Conservation (phyloP, 35 echinoderm and acorn worm species). For the Hemicentrotus pulcherrimus region DNA sequence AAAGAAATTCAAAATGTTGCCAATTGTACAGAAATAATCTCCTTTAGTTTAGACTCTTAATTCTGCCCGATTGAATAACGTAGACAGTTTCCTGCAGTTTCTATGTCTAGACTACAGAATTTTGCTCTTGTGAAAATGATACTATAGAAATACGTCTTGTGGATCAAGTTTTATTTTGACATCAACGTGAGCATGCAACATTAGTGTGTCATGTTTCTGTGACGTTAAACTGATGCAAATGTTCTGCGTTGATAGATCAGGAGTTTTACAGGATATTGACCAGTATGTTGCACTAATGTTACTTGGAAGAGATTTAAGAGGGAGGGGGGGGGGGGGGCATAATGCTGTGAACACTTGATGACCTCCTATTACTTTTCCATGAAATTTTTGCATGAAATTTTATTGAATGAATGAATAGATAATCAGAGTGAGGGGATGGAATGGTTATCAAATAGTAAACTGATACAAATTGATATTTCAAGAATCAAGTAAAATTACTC, state of each 20-base stretch:
- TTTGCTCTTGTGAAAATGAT: background rate
- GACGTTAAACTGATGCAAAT: background rate
- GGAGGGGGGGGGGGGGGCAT: too few relatives aligned
- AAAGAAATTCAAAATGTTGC: background rate
- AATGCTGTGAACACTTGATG: too few relatives aligned
- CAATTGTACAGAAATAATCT: background rate
- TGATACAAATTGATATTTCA: too few relatives aligned
- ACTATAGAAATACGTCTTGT: constrained; percentile 13
- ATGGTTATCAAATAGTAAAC: too few relatives aligned
- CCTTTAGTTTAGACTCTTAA: background rate
- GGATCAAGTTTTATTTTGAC: constrained; percentile 5
- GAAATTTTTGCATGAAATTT: too few relatives aligned
- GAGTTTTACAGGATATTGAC: constrained; percentile 18
- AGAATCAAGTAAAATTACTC: too few relatives aligned
- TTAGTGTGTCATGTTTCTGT: constrained; percentile 12
- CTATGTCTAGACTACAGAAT: background rate
- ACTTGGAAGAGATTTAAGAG: background rate
- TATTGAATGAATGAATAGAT: too few relatives aligned
- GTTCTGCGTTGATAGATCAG: background rate
- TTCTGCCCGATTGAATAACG: background rate
- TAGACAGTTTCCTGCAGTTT: background rate
- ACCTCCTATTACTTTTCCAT: too few relatives aligned
- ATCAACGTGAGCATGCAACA: constrained; percentile 16
- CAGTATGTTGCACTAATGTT: background rate
- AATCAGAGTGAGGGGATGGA: too few relatives aligned